A percentile compares a stretch with the other conserved stretches of the same genome.
Evolutionary conservation across 2,113 vertebrate species (phyloP).

Genomic region (Tychaedon coryphoeus): DNA sequence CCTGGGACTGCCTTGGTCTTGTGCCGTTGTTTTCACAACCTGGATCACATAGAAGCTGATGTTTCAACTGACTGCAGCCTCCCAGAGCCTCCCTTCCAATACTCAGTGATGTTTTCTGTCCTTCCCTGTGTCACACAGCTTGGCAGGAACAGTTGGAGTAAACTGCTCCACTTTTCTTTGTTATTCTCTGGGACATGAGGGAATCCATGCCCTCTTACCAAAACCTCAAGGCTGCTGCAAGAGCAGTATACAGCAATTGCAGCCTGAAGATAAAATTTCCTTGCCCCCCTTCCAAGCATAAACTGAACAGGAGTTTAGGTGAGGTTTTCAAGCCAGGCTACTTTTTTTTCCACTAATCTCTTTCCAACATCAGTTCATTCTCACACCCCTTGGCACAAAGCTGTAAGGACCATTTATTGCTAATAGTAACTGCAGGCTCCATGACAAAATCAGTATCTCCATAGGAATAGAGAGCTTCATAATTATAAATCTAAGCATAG

Average conservation of each 20-base stretch:
- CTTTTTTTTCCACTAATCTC: neutral
- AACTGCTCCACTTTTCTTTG: neutral
- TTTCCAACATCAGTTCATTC: neutral
- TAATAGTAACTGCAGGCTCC: neutral
- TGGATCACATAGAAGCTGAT: neutral
- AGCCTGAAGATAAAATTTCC: neutral
- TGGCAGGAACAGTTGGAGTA: neutral
- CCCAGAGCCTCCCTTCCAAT: neutral
- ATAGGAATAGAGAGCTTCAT: neutral
- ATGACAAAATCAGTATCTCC: neutral
- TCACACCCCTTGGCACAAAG: neutral
- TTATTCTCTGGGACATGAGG: neutral
- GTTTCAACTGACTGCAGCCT: neutral
- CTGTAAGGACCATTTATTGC: neutral
- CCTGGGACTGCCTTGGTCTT: neutral
- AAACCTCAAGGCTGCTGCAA: neutral
- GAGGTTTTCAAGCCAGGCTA: neutral
- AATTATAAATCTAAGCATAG: neutral
- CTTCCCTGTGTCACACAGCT: neutral
- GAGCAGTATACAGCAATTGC: neutral
- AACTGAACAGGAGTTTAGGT: neutral
- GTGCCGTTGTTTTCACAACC: neutral
- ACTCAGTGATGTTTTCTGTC: neutral
- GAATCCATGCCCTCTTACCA: neutral
- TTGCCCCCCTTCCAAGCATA: fast-evolving